Evolutionary conservation across 1,140 invertebrate species (phyloP).

Genomic region (Acromyrmex heyeri): DNA sequence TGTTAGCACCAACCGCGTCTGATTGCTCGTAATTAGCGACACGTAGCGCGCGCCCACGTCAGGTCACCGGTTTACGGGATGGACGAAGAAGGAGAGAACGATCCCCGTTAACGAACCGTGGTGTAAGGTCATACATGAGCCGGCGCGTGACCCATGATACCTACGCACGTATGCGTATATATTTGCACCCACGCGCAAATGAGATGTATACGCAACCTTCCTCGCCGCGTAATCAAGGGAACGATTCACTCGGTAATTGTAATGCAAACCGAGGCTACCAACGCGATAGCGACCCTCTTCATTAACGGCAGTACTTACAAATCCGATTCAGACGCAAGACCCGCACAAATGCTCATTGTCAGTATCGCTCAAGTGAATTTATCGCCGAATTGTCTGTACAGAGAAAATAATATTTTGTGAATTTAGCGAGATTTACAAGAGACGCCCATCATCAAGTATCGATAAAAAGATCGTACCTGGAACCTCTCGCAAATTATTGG

Average conservation of each 20-base stretch:
- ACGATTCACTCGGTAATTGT: constrained; percentile 57
- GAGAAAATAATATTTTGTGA: not conserved
- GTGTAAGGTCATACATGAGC: constrained; percentile 57
- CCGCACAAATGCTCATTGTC: not conserved
- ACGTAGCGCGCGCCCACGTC: constrained; percentile 84
- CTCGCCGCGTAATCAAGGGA: constrained; percentile 60
- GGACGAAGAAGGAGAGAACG: constrained; percentile 63
- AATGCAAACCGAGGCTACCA: constrained; percentile 53
- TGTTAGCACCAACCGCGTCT: constrained; percentile 71
- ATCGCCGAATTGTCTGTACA: not conserved
- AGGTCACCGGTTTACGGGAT: constrained; percentile 74
- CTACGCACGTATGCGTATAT: constrained; percentile 52
- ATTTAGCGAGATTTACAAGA: not conserved
- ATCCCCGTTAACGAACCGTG: constrained; percentile 70
- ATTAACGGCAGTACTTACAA: constrained; percentile 39
- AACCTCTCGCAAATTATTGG: not conserved
- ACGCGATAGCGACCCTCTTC: constrained; percentile 46
- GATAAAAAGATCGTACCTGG: not conserved
- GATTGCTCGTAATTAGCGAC: constrained; percentile 85
- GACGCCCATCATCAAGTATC: not conserved
- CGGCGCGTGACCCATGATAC: constrained; percentile 61
- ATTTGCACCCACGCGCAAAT: constrained; percentile 50
- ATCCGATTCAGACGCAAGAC: not conserved
- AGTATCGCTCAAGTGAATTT: not conserved
- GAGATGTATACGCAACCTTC: constrained; percentile 32